Evolutionary conservation across 2,888 invertebrate genomes (phyloP), one percentile per base, ranked within the genome.

Genomic region (Caenorhabditis zanzibari): DNA sequence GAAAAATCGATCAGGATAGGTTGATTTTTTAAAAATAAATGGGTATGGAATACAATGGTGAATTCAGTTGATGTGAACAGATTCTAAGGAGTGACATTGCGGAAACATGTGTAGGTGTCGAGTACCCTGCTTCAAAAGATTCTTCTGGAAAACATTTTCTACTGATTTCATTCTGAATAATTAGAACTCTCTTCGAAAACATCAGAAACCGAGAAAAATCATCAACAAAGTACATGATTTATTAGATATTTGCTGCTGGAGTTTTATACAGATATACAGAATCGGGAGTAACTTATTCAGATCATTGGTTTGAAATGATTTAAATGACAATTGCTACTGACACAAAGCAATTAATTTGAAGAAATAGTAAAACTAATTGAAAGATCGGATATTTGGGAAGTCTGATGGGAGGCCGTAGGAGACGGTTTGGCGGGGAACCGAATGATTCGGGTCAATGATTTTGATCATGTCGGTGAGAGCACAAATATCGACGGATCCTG

Each of bases 281-380:
- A 54, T 54, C 54, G 54, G 54, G 54, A 54, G 14, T 54, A 54
- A 54, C 12, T 22, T 14, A 54, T 47, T 47, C 19, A 47, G 47
- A 47, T 47, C 47, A n/a, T 47, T n/a, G 47, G 19, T 6, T 47
- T 3, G 47, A 16, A 2, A 7, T 10, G 7, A 6, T 6, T 7
- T 10, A 2, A 14, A 54, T 28, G 54, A 28, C 26, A 54, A 54
- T 12, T 0, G 26, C 12, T 9, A 52, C 19, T 5, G 44, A n/a
- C n/a, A n/a, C n/a, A 44, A 16, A 19, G 14, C 6, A n/a, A 19
- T 47, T 4, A 19, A 10, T n/a, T 47, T 4, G 14, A 47, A 5
- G 19, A 7, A 10, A 44, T 44, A 14, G 4, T 6, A 19, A 19
- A 19, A 10, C 19, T n/a, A 38, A 10, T 38, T 38, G 38, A 38